Conservation (phyloP, 2,113 vertebrate genomes). For the Coregonus clupeaformis region DNA sequence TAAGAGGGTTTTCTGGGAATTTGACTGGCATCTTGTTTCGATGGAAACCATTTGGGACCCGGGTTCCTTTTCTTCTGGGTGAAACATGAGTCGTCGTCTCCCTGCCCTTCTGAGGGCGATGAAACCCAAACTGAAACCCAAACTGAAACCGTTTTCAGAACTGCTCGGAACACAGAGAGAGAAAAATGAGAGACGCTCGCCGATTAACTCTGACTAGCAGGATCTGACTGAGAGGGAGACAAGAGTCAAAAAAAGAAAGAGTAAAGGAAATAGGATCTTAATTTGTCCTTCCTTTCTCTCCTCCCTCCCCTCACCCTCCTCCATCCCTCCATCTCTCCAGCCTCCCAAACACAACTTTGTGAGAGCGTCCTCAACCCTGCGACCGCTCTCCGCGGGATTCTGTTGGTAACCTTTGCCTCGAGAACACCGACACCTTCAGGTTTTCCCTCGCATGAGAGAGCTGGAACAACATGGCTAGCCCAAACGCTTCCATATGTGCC, state of each 20-base stretch:
- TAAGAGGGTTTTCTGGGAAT: constrained; percentile 38
- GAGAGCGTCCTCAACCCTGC: constrained; percentile 26
- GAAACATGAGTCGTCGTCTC: constrained; percentile 56
- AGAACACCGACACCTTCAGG: constrained; percentile 51
- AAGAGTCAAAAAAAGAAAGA: background rate
- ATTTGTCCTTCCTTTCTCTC: background rate
- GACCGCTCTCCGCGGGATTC: constrained; percentile 22
- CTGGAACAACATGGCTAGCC: constrained; percentile 69
- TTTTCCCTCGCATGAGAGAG: constrained; percentile 54
- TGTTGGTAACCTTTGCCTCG: constrained; percentile 48
- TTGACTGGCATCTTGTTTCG: constrained; percentile 52
- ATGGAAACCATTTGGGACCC: constrained; percentile 54
- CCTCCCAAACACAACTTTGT: constrained; percentile 8
- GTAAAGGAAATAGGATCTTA: background rate
- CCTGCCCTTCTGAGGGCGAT: constrained; percentile 42
- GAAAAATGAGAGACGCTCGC: constrained; percentile 28
- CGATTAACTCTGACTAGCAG: constrained; percentile 53
- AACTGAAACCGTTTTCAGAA: constrained; percentile 13
- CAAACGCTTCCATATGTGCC: constrained; percentile 76
- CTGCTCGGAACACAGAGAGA: constrained; percentile 28
- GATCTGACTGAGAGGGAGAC: background rate
- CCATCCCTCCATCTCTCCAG: background rate
- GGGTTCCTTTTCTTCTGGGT: constrained; percentile 36
- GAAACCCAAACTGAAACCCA: constrained; percentile 61
- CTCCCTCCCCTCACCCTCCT: background rate